Base-by-base conservation (phyloP, 2,888 invertebrate genomes). In the Sipha maydis region DNA sequence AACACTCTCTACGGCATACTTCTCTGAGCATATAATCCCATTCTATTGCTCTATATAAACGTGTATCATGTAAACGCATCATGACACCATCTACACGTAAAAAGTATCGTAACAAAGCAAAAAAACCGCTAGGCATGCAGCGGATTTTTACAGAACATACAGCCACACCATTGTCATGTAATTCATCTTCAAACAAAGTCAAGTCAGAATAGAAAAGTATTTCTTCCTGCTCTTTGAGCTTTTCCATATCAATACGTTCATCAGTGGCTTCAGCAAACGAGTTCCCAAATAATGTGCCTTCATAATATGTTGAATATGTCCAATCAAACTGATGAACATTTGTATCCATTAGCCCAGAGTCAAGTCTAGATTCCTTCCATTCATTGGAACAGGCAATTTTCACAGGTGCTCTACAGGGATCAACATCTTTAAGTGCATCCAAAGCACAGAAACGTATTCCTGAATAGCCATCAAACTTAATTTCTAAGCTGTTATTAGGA, bases 161-260 rank as follows among this genome's bases (percentile, higher is more conserved):
- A 2, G 99, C 97, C 88, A 97, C 95, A 28, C 99, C 99, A 93
- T 99, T 97, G 92, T 99, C 99, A 91, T 99, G 99, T 79, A 99
- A 93, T 92, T 99, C 99, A 93, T 99, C 99, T 93, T 99, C 99
- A 93, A 96, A 99, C 69, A 99, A 93, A 89, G 97, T 96, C 61
- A 99, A 93, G 92, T 99, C 98, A 90, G 97, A 96, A 92, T 97
- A 99, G 92, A 99, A 99, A 7, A 97, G 92, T 89, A 99, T 99
- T 91, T 96, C 95, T 91, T 99, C 99, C 91, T 95, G 95, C 90
- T 95, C 94, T 93, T 97, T 98, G 76, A 99, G 92, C 91, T 96
- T 94, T 90, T 98, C 97, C 91, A 97, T 94, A 92, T 99, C 95
- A 85, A 99, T 96, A 90, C 94, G 93, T 91, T 96, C 95, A 75